Evolutionary conservation across 2,113 vertebrate species (phyloP), one percentile per base, ranked within the genome.

Genomic region (Tragelaphus strepsiceros): DNA sequence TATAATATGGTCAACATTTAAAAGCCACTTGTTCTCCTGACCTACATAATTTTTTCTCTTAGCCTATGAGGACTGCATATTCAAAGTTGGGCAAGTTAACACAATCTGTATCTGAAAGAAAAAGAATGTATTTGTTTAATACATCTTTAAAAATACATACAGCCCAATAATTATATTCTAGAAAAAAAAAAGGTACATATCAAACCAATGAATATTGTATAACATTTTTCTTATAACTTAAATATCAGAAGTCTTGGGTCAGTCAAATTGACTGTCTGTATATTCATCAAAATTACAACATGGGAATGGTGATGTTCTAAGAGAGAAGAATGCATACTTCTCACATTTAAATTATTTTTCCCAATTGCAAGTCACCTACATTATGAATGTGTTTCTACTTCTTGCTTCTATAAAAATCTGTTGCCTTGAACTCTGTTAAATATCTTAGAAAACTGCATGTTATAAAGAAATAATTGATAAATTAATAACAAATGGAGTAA

Each of bases 21-120:
- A 90, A 98, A 30, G 22, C 11, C 7, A 97, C 58, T 43, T 90
- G 8, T 2, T 98, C 97, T 82, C 96, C 94, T 46, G 98, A 82
- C 9, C 6, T 95, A 88, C 97, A 97, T 0, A 2, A 28, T 1
- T 0, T 2, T 6, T 82, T 97, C 10, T 3, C 2, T 1, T 0
- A 0, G 10, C 2, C 22, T 32, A 1, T 1, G 12, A 11, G 49
- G 39, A 3, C 32, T 9, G 92, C 88, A 53, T 54, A n/a, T 46
- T 28, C 5, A 81, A 97, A 92, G 0, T 0, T n/a, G 3, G 90
- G 88, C 24, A 93, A 6, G 7, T 1, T 0, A 43, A 32, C 1
- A 56, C 97, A 98, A 77, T 71, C 67, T 0, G 82, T 84, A 19
- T 1, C 96, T 98, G 61, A 92, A 94, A 94, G 10, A 91, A 61